phyloP scores from a whole-genome alignment of 2,797 vertebrate species.

The Thamnophis elegans region DNA sequence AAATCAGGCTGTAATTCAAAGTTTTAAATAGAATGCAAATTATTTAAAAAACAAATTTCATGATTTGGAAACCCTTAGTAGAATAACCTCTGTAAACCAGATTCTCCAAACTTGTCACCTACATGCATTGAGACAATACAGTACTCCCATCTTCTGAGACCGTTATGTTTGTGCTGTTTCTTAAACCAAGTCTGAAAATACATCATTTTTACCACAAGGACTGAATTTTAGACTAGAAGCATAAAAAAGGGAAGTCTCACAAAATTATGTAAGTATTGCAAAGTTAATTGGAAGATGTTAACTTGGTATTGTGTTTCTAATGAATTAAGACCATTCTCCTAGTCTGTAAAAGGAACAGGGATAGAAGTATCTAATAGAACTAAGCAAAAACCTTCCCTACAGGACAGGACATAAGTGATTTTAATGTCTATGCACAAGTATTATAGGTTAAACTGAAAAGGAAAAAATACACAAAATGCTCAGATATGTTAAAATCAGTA shows the following conservation, averaged over 20 bases:
- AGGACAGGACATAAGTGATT: slow-evolving; percentile 25
- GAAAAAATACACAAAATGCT: not conserved
- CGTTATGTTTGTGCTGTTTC: not conserved
- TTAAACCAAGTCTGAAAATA: not conserved
- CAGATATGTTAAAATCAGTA: not conserved
- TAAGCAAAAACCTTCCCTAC: slow-evolving; percentile 37
- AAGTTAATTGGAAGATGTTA: not conserved
- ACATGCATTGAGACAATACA: not conserved
- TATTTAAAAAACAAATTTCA: not conserved
- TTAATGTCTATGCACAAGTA: not conserved
- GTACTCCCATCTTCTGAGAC: not conserved
- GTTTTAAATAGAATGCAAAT: not conserved
- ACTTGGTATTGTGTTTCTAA: not conserved
- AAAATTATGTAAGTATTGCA: not conserved
- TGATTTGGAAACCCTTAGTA: not conserved
- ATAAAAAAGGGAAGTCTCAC: not conserved
- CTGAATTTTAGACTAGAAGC: not conserved
- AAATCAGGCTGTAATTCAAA: not conserved
- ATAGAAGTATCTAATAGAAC: slow-evolving; percentile 4
- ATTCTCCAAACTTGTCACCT: not conserved
- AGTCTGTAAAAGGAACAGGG: not conserved
- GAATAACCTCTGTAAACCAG: slow-evolving; percentile 2
- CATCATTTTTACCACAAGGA: not conserved
- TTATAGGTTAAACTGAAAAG: slow-evolving; percentile 16
- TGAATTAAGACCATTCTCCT: not conserved